A percentile compares a stretch with the other conserved stretches of the same genome.
Evolutionary conservation across 1,140 invertebrate genomes (phyloP).

Genomic region (Zeugodacus cucurbitae): DNA sequence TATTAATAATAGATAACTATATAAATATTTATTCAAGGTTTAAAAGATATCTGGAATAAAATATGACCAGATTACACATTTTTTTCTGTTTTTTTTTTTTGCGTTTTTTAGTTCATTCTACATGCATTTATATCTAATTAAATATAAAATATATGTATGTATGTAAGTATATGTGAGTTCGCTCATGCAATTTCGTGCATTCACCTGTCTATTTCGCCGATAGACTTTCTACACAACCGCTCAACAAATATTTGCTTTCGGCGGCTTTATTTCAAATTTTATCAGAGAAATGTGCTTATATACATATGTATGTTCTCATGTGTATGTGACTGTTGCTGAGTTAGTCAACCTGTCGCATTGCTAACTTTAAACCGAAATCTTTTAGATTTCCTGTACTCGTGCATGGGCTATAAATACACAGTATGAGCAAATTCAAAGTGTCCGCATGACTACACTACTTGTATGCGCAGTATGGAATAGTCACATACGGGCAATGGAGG

Average conservation of each 20-base stretch:
- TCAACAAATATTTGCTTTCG: background rate
- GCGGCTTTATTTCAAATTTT: background rate
- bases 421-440: slow-evolving; percentile 22
- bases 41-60: no score
- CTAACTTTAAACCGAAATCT: background rate
- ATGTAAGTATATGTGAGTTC: background rate
- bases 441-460: background rate
- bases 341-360: background rate
- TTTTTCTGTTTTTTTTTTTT: background rate
- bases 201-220: background rate
- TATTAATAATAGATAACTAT: no score
- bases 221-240: background rate
- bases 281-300: background rate
- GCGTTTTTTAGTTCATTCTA: background rate
- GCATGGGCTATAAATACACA: background rate
- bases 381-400: background rate
- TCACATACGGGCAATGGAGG: background rate
- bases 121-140: background rate
- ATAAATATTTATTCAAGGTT: no score
- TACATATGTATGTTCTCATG: background rate
- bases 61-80: background rate
- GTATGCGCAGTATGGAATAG: background rate
- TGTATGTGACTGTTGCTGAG: background rate
- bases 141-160: background rate
- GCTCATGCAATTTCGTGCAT: background rate